A percentile compares a stretch with the other conserved stretches of the same genome.
phyloP scores from a whole-genome alignment of 2,113 vertebrate genomes.

The Apistogramma diplotaenia region DNA sequence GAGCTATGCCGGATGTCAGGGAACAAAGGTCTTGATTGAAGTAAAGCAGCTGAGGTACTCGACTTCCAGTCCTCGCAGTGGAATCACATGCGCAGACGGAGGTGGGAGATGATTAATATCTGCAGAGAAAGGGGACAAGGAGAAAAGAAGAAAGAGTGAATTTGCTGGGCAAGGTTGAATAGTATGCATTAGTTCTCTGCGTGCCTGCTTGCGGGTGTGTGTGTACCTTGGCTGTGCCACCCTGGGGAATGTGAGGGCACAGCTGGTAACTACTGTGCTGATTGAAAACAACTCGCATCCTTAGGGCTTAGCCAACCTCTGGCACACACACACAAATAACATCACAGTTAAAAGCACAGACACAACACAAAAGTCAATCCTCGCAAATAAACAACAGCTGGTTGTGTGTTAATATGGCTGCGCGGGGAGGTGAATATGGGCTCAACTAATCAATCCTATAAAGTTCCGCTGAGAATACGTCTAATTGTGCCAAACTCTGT shows the following conservation, averaged over 20 bases:
- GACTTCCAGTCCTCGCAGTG: constrained; percentile 36
- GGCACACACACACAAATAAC: constrained; percentile 41
- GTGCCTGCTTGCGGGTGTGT: constrained; percentile 29
- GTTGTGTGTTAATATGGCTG: constrained; percentile 57
- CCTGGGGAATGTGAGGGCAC: constrained; percentile 62
- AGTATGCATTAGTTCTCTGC: constrained; percentile 42
- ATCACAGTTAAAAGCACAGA: constrained; percentile 59
- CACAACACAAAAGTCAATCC: constrained; percentile 48
- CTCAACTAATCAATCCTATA: constrained; percentile 63
- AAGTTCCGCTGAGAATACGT: constrained; percentile 63
- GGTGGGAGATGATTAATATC: constrained; percentile 53
- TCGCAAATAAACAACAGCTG: constrained; percentile 72
- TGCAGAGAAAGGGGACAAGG: constrained; percentile 58
- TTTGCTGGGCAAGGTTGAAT: constrained; percentile 56
- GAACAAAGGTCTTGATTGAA: constrained; percentile 56
- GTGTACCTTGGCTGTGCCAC: constrained; percentile 53
- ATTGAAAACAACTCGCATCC: constrained; percentile 74
- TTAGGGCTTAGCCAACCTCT: constrained; percentile 65
- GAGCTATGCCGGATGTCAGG: constrained; percentile 50
- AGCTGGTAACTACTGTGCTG: constrained; percentile 74
- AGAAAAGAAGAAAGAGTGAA: constrained; percentile 56
- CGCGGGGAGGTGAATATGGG: constrained; percentile 45
- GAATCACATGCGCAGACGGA: constrained; percentile 36
- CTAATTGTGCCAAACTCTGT: constrained; percentile 64
- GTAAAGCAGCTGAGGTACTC: not conserved